Evolutionary conservation across 2,113 vertebrate genomes (phyloP), one percentile per base, ranked within the genome.

Genomic region (Pygoscelis adeliae): DNA sequence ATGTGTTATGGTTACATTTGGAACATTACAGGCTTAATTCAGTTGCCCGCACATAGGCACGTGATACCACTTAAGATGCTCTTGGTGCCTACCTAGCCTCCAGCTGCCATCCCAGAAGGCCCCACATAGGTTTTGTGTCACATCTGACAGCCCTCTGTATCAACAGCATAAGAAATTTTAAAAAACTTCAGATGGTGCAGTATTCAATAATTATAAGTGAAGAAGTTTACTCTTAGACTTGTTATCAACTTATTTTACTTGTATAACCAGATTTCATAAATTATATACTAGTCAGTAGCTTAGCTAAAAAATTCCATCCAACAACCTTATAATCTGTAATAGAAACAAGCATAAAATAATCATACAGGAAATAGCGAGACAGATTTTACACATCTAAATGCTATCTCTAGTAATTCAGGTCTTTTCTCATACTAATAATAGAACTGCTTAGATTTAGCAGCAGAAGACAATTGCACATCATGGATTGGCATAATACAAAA

Each of bases 401-500:
- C n/a, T 88, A 67, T 69, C 67, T 88, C 38, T 11, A 81, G 56
- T 63, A 95, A 95, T 94, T 83, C 81, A 66, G 50, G 65, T 50
- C 58, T 70, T 94, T 91, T 65, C 79, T 93, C 58, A 46, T 72
- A 52, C 56, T 84, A 79, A 76, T 81, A 91, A 87, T 42, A 90
- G 83, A 93, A 65, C 58, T 87, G 73, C 71, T 96, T 84, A 79
- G 69, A 65, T 84, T 96, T 79, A 93, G 72, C 73, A 81, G 69
- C 66, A 83, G 71, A 94, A 96, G 84, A 92, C 92, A 96, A 87
- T 56, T 93, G 59, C 70, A 19, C 49, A 65, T 90, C 93, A 96
- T 1, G 0, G 44, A 76, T 15, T 15, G 15, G 47, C 71, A 73
- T 70, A 92, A 89, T 77, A 77, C 32, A 89, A 90, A 96, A 94